phyloP scores from a whole-genome alignment of 2,888 invertebrate species.

The Oxycera nigricornis region DNA sequence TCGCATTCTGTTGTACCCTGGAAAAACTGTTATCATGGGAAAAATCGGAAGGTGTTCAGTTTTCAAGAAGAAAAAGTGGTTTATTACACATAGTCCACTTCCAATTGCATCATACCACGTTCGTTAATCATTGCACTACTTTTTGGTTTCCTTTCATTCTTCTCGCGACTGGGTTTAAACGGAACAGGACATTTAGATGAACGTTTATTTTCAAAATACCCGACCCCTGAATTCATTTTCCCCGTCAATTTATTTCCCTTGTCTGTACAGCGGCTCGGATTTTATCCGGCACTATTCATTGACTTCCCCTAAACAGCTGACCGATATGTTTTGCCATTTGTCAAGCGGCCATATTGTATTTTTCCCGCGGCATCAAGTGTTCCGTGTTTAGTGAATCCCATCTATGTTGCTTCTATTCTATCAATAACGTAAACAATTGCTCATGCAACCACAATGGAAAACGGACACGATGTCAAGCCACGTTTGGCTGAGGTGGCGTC shows the following conservation, averaged over 20 bases:
- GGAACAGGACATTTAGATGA: too few relatives aligned
- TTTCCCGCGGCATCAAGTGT: slow-evolving; percentile 11
- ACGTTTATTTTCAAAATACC: too few relatives aligned
- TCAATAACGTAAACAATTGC: not conserved
- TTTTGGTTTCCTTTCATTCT: too few relatives aligned
- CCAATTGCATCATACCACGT: too few relatives aligned
- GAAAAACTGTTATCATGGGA: too few relatives aligned
- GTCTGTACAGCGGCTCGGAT: not conserved
- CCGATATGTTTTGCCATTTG: not conserved
- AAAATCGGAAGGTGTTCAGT: too few relatives aligned
- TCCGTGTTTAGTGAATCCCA: not conserved
- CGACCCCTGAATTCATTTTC: too few relatives aligned
- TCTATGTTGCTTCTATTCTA: not conserved
- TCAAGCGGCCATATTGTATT: slow-evolving; percentile 26
- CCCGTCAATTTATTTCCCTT: not conserved
- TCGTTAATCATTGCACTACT: too few relatives aligned
- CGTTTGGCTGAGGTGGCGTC: not conserved
- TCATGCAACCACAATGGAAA: slow-evolving; percentile 31
- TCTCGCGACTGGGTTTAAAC: too few relatives aligned
- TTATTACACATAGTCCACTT: too few relatives aligned
- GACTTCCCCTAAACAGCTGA: slow-evolving; percentile 13
- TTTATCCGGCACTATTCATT: not conserved
- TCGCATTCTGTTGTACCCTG: too few relatives aligned
- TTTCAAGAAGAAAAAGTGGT: too few relatives aligned
- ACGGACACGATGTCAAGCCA: not conserved